Conservation (phyloP, 1,140 invertebrate genomes). For the Drosophila sturtevanti region DNA sequence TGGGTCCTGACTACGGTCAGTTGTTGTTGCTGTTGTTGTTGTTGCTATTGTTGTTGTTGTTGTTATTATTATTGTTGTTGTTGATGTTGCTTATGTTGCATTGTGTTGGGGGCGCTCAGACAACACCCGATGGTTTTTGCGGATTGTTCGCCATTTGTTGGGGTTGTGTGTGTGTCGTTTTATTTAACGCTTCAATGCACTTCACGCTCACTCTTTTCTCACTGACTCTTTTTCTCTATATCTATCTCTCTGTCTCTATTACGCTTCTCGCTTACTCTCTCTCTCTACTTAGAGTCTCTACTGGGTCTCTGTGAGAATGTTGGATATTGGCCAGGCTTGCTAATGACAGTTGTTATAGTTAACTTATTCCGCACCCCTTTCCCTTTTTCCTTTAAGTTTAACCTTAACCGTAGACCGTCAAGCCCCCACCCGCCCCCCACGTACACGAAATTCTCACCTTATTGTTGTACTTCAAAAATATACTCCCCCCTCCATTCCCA, state of each 20-base stretch:
- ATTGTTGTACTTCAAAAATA: background rate
- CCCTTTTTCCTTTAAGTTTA: no score
- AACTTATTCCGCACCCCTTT: background rate
- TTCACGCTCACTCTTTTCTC: background rate
- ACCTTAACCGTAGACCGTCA: background rate
- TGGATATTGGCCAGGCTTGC: slow-evolving; percentile 24
- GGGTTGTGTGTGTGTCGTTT: slow-evolving; percentile 51
- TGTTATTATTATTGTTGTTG: background rate
- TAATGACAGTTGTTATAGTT: slow-evolving; percentile 29
- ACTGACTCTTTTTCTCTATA: slow-evolving; percentile 6
- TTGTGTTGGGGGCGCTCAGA: slow-evolving; percentile 43
- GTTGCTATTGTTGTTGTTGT: background rate
- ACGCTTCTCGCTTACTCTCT: slow-evolving; percentile 9
- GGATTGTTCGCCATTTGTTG: slow-evolving; percentile 20
- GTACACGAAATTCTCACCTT: background rate
- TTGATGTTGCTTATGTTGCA: background rate
- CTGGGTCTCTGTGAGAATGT: slow-evolving; percentile 5
- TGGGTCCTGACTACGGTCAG: slow-evolving; percentile 25
- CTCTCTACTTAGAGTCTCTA: slow-evolving; percentile 17
- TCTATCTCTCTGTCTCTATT: slow-evolving; percentile 9
- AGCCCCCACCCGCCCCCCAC: background rate
- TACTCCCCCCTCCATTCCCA: background rate
- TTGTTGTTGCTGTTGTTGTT: slow-evolving; percentile 4
- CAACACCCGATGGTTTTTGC: slow-evolving; percentile 46
- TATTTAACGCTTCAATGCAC: slow-evolving; percentile 51